Percentiles rank a stretch among this genome's conserved stretches.
Conservation (phyloP, 2,888 invertebrate genomes). For the Drosophila cracens region DNA sequence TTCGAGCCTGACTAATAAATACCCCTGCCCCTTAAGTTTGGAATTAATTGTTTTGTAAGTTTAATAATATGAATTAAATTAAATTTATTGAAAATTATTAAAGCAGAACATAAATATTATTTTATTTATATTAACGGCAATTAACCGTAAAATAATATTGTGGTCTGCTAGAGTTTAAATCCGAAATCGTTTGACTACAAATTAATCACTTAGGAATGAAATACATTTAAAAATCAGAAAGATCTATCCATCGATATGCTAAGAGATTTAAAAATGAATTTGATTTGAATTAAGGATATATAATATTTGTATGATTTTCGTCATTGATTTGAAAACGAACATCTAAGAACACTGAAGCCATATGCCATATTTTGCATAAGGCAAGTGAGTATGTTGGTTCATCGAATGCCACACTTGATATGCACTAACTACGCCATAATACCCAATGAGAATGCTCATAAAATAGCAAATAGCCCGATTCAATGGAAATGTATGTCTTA, state of each 20-base stretch:
- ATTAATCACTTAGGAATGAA: neutral
- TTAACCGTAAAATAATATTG: neutral
- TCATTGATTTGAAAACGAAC: neutral
- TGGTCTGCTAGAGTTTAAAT: neutral
- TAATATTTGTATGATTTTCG: neutral
- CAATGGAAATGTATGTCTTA: neutral
- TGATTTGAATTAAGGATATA: too few relatives aligned
- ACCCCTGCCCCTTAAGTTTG: neutral
- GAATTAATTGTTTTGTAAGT: neutral
- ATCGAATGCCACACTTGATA: neutral
- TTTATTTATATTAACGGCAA: neutral
- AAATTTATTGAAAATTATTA: neutral
- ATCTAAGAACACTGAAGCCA: neutral
- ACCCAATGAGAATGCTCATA: neutral
- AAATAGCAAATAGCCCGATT: neutral
- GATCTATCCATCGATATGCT: neutral
- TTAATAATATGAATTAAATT: neutral
- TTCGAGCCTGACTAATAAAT: constrained; percentile 10
- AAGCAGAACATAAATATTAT: neutral
- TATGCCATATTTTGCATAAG: neutral
- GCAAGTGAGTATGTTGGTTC: neutral
- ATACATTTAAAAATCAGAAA: neutral
- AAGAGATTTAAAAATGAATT: too few relatives aligned
- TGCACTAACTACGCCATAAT: neutral
- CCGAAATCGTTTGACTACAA: neutral